Evolutionary conservation across 2,797 vertebrate genomes (phyloP).

Genomic region (Sebastolobus alascanus): DNA sequence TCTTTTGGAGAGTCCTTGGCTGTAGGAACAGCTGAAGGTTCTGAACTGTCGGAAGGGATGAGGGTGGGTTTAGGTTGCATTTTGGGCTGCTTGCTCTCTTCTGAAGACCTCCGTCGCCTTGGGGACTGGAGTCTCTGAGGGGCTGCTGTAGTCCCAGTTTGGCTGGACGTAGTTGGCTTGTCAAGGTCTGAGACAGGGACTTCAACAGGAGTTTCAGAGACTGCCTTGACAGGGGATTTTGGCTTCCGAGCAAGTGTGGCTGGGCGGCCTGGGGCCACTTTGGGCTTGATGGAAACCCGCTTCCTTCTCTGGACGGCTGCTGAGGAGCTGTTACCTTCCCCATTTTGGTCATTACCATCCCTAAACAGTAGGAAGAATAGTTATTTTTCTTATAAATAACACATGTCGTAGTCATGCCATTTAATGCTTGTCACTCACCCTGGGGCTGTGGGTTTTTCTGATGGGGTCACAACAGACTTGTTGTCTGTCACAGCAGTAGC

Average conservation of each 20-base stretch:
- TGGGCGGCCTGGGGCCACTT: constrained; percentile 79
- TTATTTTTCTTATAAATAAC: not conserved
- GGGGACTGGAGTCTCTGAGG: constrained; percentile 74
- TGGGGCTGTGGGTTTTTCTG: constrained; percentile 43
- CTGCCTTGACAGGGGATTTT: constrained; percentile 77
- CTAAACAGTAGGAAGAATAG: constrained; percentile 66
- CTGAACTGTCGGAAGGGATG: constrained; percentile 1
- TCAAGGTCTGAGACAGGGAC: constrained; percentile 47
- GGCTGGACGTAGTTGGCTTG: constrained; percentile 47
- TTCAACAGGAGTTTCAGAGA: constrained; percentile 46
- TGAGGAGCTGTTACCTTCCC: constrained; percentile 70
- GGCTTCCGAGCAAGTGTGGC: constrained; percentile 59
- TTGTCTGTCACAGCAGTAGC: constrained; percentile 29
- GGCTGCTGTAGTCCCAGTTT: constrained; percentile 37
- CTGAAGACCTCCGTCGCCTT: constrained; percentile 54
- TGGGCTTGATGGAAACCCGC: constrained; percentile 90
- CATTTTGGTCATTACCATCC: constrained; percentile 69
- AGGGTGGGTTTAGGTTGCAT: constrained; percentile 69
- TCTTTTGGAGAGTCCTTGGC: constrained; percentile 17
- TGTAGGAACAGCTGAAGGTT: not conserved
- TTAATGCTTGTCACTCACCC: constrained; percentile 56
- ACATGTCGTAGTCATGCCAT: no score
- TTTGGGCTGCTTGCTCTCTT: constrained; percentile 60
- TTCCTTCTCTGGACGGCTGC: constrained; percentile 90
- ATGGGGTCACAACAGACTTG: constrained; percentile 25